Evolutionary conservation across 2,113 vertebrate genomes (phyloP).

Genomic region (Vombatus ursinus): DNA sequence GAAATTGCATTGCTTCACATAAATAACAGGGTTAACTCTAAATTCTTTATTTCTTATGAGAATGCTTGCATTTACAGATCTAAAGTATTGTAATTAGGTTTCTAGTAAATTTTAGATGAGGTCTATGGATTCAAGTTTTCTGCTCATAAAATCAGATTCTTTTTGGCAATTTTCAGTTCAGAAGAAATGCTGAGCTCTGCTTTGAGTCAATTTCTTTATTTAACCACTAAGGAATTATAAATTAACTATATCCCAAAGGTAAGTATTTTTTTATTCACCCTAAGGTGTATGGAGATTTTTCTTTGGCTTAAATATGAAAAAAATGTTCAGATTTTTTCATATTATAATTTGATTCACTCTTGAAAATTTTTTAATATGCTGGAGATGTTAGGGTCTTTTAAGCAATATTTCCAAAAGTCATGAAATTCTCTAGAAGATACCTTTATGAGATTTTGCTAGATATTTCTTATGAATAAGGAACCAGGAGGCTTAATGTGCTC

Average conservation of each 20-base stretch:
- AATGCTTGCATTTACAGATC: not conserved
- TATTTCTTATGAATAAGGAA: not conserved
- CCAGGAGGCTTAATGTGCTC: not conserved
- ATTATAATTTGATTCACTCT: constrained; percentile 43
- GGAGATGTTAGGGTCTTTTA: not conserved
- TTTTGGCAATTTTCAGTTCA: constrained; percentile 20
- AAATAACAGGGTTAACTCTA: not conserved
- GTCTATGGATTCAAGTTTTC: not conserved
- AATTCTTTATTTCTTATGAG: not conserved
- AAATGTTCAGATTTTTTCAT: constrained; percentile 7
- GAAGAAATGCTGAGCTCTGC: constrained; percentile 37
- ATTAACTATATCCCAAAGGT: constrained; percentile 16
- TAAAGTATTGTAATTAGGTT: constrained; percentile 1
- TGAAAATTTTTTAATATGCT: not conserved
- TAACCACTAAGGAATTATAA: constrained; percentile 11
- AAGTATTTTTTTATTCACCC: constrained; percentile 41
- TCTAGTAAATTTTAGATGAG: constrained; percentile 45
- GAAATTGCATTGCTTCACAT: not conserved
- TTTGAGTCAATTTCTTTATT: constrained; percentile 7
- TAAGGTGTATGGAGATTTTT: not conserved
- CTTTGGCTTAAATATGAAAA: constrained; percentile 47
- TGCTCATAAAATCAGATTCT: not conserved
- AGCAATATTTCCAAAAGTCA: not conserved
- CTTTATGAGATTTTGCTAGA: not conserved
- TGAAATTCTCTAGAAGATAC: not conserved